phyloP scores from a whole-genome alignment of 2,797 vertebrate species.

The Smutsia gigantea region DNA sequence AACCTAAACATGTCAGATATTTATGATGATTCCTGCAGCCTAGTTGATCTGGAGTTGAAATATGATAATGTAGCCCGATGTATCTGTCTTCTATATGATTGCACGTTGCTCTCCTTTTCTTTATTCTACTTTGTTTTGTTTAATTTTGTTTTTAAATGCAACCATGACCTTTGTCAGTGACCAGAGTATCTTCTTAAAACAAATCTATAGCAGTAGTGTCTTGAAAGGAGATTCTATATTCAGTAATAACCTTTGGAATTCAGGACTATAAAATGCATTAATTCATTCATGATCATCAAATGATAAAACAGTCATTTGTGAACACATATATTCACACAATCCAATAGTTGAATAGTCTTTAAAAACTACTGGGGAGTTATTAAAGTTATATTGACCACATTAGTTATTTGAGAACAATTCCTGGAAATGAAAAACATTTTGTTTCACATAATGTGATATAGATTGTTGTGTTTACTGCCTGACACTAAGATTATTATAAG shows the following conservation, averaged over 20 bases:
- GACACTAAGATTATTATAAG: not conserved
- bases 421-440: not conserved
- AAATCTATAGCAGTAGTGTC: slow-evolving; percentile 55
- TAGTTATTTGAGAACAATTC: not conserved
- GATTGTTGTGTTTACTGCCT: not conserved
- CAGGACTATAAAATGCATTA: slow-evolving; percentile 61
- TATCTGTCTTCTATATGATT: slow-evolving; percentile 69
- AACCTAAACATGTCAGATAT: slow-evolving; percentile 73
- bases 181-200: slow-evolving; percentile 31
- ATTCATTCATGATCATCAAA: slow-evolving; percentile 56
- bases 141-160: slow-evolving; percentile 64
- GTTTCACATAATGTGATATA: not conserved
- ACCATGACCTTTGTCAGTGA: slow-evolving; percentile 61
- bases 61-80: slow-evolving; percentile 71
- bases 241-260: slow-evolving; percentile 57
- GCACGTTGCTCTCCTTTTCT: slow-evolving; percentile 61
- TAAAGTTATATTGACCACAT: not conserved
- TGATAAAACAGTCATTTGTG: not conserved
- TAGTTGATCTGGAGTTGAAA: slow-evolving; percentile 79
- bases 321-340: not conserved
- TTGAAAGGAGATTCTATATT: slow-evolving; percentile 31
- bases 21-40: slow-evolving; percentile 71
- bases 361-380: not conserved
- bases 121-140: slow-evolving; percentile 68
- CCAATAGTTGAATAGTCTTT: not conserved